phyloP scores from a whole-genome alignment of 2,113 vertebrate genomes.

The Leuciscus idus region DNA sequence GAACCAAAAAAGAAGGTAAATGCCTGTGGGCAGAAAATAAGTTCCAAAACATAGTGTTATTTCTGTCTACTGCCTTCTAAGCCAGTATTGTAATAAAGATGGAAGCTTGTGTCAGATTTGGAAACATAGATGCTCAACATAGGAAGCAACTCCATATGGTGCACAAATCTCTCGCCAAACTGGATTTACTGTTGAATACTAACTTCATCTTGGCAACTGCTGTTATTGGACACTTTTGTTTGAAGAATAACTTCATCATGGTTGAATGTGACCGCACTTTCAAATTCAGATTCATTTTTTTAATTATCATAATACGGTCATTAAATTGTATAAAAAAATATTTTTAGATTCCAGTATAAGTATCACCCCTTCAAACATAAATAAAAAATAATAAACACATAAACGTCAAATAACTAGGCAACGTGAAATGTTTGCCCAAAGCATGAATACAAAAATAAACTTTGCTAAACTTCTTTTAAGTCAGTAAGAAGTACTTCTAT shows the following conservation, averaged over 20 bases:
- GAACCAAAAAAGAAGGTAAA: neutral
- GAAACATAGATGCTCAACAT: neutral
- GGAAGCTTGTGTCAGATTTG: neutral
- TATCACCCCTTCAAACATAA: neutral
- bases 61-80: neutral
- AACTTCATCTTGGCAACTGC: too few species aligned
- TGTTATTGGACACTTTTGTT: neutral
- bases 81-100: neutral
- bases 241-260: neutral
- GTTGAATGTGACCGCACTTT: too few species aligned
- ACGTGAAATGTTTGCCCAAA: neutral
- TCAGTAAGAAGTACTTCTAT: neutral
- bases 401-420: neutral
- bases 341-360: neutral
- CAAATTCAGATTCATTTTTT: too few species aligned
- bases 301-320: neutral
- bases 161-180: neutral
- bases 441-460: neutral
- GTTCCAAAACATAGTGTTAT: neutral
- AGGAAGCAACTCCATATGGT: neutral
- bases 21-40: neutral
- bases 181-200: neutral
- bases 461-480: slow-evolving; percentile 11
- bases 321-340: neutral
- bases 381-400: neutral